Evolutionary conservation across 2,113 vertebrate species (phyloP).

Genomic region (Macrotus californicus): DNA sequence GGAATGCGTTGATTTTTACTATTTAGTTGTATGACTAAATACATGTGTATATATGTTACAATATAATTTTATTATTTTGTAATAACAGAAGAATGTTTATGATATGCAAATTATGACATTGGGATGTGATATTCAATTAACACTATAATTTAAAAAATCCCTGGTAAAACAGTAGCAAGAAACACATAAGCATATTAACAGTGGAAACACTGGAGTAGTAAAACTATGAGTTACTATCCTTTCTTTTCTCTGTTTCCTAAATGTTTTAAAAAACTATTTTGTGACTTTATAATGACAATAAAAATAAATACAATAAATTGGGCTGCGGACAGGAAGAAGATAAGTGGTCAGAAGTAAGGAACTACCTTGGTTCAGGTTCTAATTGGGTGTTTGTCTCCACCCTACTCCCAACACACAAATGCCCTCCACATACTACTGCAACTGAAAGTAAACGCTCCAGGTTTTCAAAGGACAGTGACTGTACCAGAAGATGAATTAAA

Average conservation of each 20-base stretch:
- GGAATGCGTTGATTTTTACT: neutral
- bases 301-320: neutral
- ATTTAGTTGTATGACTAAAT: neutral
- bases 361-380: neutral
- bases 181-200: neutral
- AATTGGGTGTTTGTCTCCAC: neutral
- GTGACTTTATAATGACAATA: neutral
- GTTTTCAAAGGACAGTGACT: neutral
- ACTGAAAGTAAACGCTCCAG: neutral
- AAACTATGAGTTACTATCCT: neutral
- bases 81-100: neutral
- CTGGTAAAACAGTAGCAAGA: neutral
- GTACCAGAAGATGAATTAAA: neutral
- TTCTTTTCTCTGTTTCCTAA: neutral
- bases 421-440: neutral
- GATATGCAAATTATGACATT: neutral
- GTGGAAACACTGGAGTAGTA: neutral
- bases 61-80: neutral
- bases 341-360: neutral
- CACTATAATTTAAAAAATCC: neutral
- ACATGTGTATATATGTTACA: neutral
- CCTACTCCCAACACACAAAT: neutral
- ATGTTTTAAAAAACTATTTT: neutral
- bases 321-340: neutral
- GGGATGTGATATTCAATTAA: neutral